phyloP scores from a whole-genome alignment of 1,140 invertebrate genomes.

The Papilio helenus region DNA sequence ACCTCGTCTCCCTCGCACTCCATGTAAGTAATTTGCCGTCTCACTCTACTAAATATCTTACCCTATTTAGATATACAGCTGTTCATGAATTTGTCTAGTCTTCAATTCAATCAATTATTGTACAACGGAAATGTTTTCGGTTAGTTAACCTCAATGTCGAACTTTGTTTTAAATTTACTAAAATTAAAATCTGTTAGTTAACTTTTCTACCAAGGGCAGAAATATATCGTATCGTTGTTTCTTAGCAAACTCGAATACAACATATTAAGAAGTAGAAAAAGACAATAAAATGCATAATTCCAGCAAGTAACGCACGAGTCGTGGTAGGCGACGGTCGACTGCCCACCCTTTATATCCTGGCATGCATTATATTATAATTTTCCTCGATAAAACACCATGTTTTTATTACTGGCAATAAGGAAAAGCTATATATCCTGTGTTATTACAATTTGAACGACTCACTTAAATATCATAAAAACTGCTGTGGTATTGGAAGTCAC shows the following conservation, averaged over 20 bases:
- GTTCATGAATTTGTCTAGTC: background rate
- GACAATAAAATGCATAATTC: background rate
- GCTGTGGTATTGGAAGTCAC: background rate
- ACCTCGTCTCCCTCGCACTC: slow-evolving; percentile 41
- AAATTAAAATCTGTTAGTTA: too few relatives aligned
- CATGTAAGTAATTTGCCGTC: background rate
- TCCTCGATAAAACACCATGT: slow-evolving; percentile 1
- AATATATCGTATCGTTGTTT: background rate
- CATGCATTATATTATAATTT: slow-evolving; percentile 8
- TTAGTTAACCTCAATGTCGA: background rate
- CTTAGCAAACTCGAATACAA: too few relatives aligned
- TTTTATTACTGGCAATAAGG: background rate
- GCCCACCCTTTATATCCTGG: slow-evolving; percentile 12
- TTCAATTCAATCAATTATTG: background rate
- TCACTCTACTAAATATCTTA: slow-evolving; percentile 34
- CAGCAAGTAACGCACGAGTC: slow-evolving; percentile 20
- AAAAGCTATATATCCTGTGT: background rate
- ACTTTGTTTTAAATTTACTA: background rate
- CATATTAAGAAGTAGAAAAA: too few relatives aligned
- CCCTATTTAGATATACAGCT: slow-evolving; percentile 3
- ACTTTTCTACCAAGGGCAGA: background rate
- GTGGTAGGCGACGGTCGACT: slow-evolving; percentile 10
- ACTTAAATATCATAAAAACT: background rate
- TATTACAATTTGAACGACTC: background rate
- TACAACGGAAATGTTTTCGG: background rate